Evolutionary conservation across 1,140 invertebrate species (phyloP).

Genomic region (Samia ricini): DNA sequence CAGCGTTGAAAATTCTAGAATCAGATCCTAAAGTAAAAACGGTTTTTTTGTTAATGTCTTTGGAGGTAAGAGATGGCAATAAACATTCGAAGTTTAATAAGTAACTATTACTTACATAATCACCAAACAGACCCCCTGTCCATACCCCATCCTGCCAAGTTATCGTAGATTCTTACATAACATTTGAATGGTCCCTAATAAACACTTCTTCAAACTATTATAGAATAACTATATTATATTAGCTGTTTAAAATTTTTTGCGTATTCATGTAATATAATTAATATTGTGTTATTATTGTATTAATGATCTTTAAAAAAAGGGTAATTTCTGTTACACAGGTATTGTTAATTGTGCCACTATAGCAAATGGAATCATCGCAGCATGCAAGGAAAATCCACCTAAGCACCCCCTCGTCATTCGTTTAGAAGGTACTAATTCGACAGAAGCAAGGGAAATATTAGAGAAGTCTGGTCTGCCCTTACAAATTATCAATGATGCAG

Average conservation of each 20-base stretch:
- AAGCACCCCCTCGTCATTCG: slow-evolving; percentile 95
- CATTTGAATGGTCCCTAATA: no score
- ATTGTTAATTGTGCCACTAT: slow-evolving; percentile 99
- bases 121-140: no score
- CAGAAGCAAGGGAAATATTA: slow-evolving; percentile 84
- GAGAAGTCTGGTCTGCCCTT: slow-evolving; percentile 90
- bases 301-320: no score
- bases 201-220: no score
- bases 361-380: slow-evolving; percentile 95
- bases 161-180: no score
- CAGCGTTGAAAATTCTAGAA: slow-evolving; percentile 97
- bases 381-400: slow-evolving; percentile 88
- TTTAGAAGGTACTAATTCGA: slow-evolving; percentile 90
- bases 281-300: no score
- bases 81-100: no score
- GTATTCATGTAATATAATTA: no score
- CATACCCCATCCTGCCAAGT: no score
- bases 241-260: no score
- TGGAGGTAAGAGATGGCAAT: slow-evolving; percentile 82
- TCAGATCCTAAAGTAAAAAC: slow-evolving; percentile 94
- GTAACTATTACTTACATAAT: no score
- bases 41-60: slow-evolving; percentile 99
- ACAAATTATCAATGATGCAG: slow-evolving; percentile 89
- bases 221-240: no score
- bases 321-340: slow-evolving; percentile 58